A percentile compares a stretch with the other conserved stretches of the same genome.
These are phyloP conservation scores for Sphaerophoria rueppellii DNA, from an alignment of 2,888 invertebrate genomes.

Conservation along the genomic window DNA sequence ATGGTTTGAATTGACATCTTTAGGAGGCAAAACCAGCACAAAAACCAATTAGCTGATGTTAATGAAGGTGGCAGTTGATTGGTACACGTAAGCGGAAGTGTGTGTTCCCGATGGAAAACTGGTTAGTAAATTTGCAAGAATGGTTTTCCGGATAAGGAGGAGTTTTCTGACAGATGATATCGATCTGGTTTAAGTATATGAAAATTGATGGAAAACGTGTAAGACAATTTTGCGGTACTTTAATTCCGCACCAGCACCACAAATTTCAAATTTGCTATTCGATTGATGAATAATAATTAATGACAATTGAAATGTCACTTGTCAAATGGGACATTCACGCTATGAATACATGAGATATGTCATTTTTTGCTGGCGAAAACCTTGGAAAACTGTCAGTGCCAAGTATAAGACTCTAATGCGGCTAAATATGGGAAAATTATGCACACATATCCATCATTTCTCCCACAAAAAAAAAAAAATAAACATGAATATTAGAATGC, in stretches of 20 bases:
- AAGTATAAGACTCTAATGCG: too few relatives aligned
- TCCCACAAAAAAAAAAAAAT: background rate
- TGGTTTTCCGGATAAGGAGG: background rate
- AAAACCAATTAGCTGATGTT: conserved; percentile 26
- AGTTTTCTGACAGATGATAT: conserved; percentile 29
- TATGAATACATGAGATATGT: too few relatives aligned
- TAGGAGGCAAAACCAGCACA: conserved; percentile 5
- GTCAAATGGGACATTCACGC: too few relatives aligned
- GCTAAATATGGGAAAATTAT: conserved; percentile 17
- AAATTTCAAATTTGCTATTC: too few relatives aligned
- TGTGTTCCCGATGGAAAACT: background rate
- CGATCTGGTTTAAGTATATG: too few relatives aligned
- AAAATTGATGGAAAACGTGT: too few relatives aligned
- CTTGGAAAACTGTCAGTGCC: too few relatives aligned
- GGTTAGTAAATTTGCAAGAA: background rate
- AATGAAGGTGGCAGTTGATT: conserved; percentile 17
- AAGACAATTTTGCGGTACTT: too few relatives aligned
- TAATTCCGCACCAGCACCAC: too few relatives aligned
- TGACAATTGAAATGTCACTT: too few relatives aligned
- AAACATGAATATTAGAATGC: conserved; percentile 61
- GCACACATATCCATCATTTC: conserved; percentile 1
- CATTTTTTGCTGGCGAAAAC: too few relatives aligned
- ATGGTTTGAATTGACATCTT: conserved; percentile 51
- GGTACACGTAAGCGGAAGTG: conserved; percentile 38
- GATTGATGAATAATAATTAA: too few relatives aligned